Conservation (phyloP, 2,888 invertebrate species). For the Eupithecia tripunctaria region DNA sequence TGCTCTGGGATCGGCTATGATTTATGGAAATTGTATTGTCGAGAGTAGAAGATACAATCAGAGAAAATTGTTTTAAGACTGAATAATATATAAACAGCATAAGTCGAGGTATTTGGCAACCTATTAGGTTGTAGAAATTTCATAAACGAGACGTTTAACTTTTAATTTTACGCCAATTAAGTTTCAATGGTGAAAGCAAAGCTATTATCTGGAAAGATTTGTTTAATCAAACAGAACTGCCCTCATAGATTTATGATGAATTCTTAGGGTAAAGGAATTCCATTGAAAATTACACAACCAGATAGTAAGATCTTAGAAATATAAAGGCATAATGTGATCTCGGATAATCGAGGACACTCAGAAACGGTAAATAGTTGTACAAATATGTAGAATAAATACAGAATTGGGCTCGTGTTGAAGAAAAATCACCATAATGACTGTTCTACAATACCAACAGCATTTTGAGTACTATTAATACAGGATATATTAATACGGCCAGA, state of each 20-base stretch:
- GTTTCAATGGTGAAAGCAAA: neutral
- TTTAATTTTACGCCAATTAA: neutral
- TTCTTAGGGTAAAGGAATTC: neutral
- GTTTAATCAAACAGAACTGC: constrained; percentile 1
- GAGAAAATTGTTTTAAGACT: neutral
- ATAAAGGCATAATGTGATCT: neutral
- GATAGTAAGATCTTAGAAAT: neutral
- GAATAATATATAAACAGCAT: too few species aligned
- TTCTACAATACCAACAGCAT: neutral
- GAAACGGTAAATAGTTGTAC: constrained; percentile 8
- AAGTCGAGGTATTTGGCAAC: neutral
- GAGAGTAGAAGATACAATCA: neutral
- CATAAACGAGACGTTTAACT: neutral
- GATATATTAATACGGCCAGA: neutral
- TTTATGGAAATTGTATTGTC: constrained; percentile 22
- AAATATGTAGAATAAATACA: too few species aligned
- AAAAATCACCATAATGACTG: neutral
- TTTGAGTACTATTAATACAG: neutral
- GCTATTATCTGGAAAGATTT: neutral
- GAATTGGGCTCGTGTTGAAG: neutral
- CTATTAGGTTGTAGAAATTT: neutral
- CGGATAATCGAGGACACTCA: neutral
- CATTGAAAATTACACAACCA: neutral
- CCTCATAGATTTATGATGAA: neutral
- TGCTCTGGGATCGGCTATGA: constrained; percentile 25